Evolutionary conservation across 1,140 invertebrate genomes (phyloP).

Genomic region (Hydropsyche tenuis): DNA sequence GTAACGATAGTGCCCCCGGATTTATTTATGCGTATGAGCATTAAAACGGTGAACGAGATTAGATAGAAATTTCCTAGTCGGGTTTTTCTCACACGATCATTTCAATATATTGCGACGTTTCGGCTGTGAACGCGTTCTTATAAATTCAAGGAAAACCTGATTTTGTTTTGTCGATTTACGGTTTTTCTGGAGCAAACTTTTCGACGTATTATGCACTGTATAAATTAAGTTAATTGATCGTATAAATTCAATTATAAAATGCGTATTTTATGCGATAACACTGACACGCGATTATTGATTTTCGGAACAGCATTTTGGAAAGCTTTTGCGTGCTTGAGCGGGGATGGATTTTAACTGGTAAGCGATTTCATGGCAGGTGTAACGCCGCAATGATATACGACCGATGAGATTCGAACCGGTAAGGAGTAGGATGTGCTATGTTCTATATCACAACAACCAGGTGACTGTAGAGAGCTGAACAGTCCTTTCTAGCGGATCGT

Average conservation of each 20-base stretch:
- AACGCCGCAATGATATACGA: constrained; percentile 36
- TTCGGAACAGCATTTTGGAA: background rate
- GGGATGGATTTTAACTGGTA: constrained; percentile 40
- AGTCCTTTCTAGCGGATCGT: background rate
- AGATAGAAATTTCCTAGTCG: constrained; percentile 17
- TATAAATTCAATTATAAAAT: no score
- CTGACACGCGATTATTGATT: no score
- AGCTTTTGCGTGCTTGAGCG: background rate
- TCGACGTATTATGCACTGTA: no score
- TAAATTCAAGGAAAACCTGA: constrained; percentile 1
- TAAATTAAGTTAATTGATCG: no score
- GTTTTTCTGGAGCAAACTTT: background rate
- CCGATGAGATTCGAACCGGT: background rate
- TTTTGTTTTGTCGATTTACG: background rate
- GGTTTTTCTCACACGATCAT: background rate
- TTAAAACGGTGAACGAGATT: constrained; percentile 7
- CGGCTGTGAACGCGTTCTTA: background rate
- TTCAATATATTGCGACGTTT: background rate
- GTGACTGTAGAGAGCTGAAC: no score
- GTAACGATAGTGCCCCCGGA: constrained; percentile 1
- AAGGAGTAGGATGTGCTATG: background rate
- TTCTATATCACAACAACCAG: background rate
- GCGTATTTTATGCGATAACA: no score
- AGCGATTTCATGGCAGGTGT: constrained; percentile 44
- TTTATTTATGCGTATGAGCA: constrained; percentile 20